Evolutionary conservation across 1,140 invertebrate species (phyloP), one percentile per base, ranked within the genome.

Genomic region (Lepidurus apus): DNA sequence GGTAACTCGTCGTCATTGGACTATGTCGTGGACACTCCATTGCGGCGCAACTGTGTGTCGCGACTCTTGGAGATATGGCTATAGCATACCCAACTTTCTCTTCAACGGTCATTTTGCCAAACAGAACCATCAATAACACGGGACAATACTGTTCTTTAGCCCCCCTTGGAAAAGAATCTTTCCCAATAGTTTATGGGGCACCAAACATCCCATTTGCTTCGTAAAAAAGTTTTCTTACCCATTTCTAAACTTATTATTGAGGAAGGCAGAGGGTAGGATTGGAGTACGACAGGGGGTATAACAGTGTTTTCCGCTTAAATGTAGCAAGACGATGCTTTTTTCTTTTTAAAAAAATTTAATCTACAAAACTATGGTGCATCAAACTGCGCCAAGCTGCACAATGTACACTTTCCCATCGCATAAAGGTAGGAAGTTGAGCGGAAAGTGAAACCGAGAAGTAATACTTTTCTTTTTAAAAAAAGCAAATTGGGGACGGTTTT

Each of bases 11-110:
- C 17, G 53, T 65, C 53, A 65, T 21, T 21, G 53, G 53, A 65
- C 53, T 21, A n/a, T 65, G 53, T 65, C 53, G n/a, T 65, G 53
- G 53, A 65, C 53, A 65, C 53, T 65, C 17, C 53, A 65, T 65
- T 65, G 53, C 21, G 53, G 9, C 53, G 53, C 53, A 65, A n/a
- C 34, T 34, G 34, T 34, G 34, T 34, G 34, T 34, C 34, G 34
- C 17, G 53, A n/a, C 21, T 65, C 17, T 65, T 65, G 53, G 53
- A 65, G 53, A 13, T 65, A 65, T 21, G 13, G 17, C 13, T 65
- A 7, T 65, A 7, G 13, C 21, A 13, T 13, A 65, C 17, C 53
- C 53, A 65, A 65, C 53, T 65, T 65, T 65, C 53, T 65, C 53
- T 65, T 65, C 53, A 65, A 65, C 53, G 13, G 53, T n/a, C 53